Percentiles rank a stretch among this genome's conserved stretches.
Evolutionary conservation across 2,113 vertebrate species (phyloP).

Genomic region (Apeltes quadracus): DNA sequence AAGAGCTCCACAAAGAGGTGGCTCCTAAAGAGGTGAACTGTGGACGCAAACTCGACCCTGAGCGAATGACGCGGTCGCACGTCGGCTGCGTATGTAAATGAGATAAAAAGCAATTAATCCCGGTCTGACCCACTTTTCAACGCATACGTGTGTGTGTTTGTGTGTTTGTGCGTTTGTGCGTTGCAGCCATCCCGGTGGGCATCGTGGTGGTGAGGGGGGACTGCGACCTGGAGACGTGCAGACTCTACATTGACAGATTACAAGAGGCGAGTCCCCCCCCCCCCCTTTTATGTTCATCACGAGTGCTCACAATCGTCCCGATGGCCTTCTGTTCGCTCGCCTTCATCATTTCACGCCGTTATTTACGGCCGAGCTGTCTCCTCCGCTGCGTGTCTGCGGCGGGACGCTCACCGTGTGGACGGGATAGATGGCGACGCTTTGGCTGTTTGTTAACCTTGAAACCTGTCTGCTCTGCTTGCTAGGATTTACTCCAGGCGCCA

Average conservation of each 20-base stretch:
- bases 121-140: background rate
- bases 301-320: background rate
- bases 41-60: background rate
- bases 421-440: constrained; percentile 4
- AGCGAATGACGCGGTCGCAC: background rate
- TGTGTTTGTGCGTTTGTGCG: constrained; percentile 14
- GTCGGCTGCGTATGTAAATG: background rate
- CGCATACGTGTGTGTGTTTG: background rate
- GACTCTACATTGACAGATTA: constrained; percentile 94
- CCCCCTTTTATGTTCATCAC: background rate
- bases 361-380: no score
- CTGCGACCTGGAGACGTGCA: constrained; percentile 97
- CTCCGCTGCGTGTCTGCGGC: constrained; percentile 34
- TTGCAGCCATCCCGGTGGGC: constrained; percentile 90
- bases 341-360: constrained; percentile 46
- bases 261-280: constrained; percentile 87
- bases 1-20: no score
- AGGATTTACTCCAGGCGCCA: constrained; percentile 83
- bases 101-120: background rate
- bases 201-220: constrained; percentile 96
- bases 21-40: no score
- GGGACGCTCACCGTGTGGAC: background rate
- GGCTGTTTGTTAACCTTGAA: constrained; percentile 60
- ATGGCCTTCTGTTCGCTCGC: constrained; percentile 1
- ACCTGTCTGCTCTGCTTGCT: constrained; percentile 62